These are phyloP conservation scores for Amazonetta brasiliensis DNA, from an alignment of 2,797 vertebrate genomes.

Conservation along the genomic window DNA sequence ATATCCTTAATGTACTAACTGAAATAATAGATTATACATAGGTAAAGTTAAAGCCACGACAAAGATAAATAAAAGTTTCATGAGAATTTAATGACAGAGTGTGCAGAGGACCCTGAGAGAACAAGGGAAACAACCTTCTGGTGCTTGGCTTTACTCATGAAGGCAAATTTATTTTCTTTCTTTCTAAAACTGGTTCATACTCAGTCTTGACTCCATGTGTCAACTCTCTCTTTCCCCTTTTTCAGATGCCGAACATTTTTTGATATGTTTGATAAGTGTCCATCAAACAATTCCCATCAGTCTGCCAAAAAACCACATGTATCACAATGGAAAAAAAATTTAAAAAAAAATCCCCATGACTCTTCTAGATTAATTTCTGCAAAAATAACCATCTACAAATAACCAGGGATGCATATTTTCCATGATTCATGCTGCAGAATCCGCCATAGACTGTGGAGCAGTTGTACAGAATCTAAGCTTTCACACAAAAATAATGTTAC, in stretches of 20 bases:
- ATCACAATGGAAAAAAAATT: not conserved
- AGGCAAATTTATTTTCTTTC: not conserved
- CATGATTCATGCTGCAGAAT: slow-evolving; percentile 50
- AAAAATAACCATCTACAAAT: slow-evolving; percentile 35
- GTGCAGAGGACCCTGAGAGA: not conserved
- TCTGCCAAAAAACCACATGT: not conserved
- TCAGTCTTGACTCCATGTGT: not conserved
- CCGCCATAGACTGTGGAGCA: not conserved
- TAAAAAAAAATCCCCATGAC: not conserved
- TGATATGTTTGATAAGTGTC: not conserved
- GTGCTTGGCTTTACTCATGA: not conserved
- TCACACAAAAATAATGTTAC: not conserved
- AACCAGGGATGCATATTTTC: slow-evolving; percentile 39
- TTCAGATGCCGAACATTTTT: not conserved
- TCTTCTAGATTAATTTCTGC: not conserved
- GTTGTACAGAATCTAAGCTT: slow-evolving; percentile 6
- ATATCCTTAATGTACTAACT: not conserved
- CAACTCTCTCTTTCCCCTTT: not conserved
- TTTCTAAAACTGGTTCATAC: not conserved
- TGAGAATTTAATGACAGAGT: not conserved
- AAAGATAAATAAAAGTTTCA: not conserved
- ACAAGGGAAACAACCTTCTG: not conserved
- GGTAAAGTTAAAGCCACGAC: not conserved
- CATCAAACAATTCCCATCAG: not conserved
- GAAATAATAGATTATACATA: not conserved